Conservation (phyloP, 2,888 invertebrate genomes). For the Heliconius aoede region DNA sequence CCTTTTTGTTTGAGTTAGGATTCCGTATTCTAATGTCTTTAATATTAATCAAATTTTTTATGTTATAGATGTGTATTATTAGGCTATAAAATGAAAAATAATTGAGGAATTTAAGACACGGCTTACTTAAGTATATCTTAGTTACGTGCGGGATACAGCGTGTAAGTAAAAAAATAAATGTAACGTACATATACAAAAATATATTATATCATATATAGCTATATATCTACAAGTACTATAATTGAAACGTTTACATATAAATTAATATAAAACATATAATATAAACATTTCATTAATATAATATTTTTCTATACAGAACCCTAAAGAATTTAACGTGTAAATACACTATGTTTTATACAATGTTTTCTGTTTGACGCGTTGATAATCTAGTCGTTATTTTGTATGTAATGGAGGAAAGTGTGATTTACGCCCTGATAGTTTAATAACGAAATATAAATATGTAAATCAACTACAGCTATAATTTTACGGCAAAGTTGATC, state of each 20-base stretch:
- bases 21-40: background rate
- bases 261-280: background rate
- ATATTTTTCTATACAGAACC: conserved; percentile 4
- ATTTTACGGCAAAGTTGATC: background rate
- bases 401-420: conserved; percentile 20
- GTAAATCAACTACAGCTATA: background rate
- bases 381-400: conserved; percentile 29
- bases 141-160: too few relatives aligned
- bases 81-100: background rate
- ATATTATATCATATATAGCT: too few relatives aligned
- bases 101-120: too few relatives aligned
- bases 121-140: too few relatives aligned
- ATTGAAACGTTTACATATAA: too few relatives aligned
- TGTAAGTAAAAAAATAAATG: too few relatives aligned
- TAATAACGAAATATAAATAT: background rate
- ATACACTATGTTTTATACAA: background rate
- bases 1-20: conserved; percentile 31
- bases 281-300: background rate
- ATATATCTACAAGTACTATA: too few relatives aligned
- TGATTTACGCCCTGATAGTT: conserved; percentile 24
- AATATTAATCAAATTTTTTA: background rate
- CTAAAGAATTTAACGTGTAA: background rate
- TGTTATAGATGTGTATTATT: background rate
- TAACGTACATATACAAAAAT: too few relatives aligned
- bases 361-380: conserved; percentile 20